Base-by-base conservation (phyloP, 92 coral and sea anemone genomes). In the Epizoanthus stellaris region DNA sequence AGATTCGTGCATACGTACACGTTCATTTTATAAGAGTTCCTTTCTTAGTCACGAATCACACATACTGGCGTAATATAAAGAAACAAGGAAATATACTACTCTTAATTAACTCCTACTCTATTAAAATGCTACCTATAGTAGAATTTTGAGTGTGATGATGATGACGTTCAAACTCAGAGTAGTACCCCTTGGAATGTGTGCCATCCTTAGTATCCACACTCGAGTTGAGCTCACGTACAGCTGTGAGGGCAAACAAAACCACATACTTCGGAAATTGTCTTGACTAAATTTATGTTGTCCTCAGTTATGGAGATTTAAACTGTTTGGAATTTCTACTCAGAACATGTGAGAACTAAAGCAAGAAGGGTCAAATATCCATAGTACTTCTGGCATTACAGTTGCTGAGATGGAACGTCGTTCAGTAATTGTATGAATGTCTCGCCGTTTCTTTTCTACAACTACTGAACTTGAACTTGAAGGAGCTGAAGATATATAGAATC, bases 301-400 rank as follows among this genome's bases (percentile, higher is more conserved):
- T n/a, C n/a, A n/a, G n/a, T 5, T 68, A 34, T 40, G 73, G 73
- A 38, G 30, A 52, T 43, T 1, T 68, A 40, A 17, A 72, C 17
- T 72, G 49, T 45, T 72, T 40, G 59, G 23, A 76, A 57, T 58
- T 74, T 76, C 23, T 20, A 6, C 69, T n/a, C 4, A 63, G 20
- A 79, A 79, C 65, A 34, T 43, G 8, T 59, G 34, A 62, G 43
- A 64, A n/a, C 16, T 21, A 15, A 40, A 79, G 42, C 20, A 40
- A 79, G 34, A 15, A 42, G 58, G 56, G 38, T 79, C 42, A 62
- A 79, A 47, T 63, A 79, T 79, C 19, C 25, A 8, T 63, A 52
- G 23, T 43, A 42, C 25, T 40, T 12, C 36, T 56, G 80, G 42
- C 80, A 56, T 75, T 30, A 25, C 40, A 75, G 38, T 65, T 39